Evolutionary conservation across 2,113 vertebrate genomes (phyloP).

Genomic region (Suricata suricatta): DNA sequence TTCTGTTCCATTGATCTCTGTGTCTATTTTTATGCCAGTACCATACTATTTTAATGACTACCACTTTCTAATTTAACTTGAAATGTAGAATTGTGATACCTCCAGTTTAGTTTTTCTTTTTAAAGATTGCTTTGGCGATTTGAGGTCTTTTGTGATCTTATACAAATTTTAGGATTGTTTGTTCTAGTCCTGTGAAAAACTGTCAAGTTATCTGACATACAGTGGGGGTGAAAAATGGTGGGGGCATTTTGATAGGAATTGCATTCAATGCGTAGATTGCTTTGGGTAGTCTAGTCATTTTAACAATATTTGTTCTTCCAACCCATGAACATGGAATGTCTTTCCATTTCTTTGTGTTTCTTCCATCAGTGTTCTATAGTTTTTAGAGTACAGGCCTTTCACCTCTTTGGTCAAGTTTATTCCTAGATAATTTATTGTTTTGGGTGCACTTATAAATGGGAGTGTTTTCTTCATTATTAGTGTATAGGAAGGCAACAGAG

Average conservation of each 20-base stretch:
- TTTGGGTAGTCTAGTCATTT: neutral
- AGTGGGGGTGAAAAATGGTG: neutral
- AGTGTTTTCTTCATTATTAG: neutral
- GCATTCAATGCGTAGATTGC: no score
- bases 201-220: no score
- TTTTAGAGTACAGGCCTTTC: neutral
- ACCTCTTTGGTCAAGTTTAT: neutral
- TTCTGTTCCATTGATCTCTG: neutral
- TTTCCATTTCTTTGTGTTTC: neutral
- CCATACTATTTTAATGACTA: neutral
- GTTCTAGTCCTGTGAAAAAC: neutral
- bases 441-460: neutral
- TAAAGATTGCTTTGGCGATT: neutral
- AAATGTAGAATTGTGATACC: neutral
- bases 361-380: neutral
- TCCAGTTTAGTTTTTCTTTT: neutral
- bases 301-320: neutral
- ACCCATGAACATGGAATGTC: neutral
- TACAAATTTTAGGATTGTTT: neutral
- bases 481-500: neutral
- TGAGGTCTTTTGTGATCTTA: neutral
- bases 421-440: neutral
- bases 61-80: neutral
- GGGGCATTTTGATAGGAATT: no score
- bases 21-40: neutral